Conservation (phyloP, 2,797 vertebrate species). For the Danio albolineatus region DNA sequence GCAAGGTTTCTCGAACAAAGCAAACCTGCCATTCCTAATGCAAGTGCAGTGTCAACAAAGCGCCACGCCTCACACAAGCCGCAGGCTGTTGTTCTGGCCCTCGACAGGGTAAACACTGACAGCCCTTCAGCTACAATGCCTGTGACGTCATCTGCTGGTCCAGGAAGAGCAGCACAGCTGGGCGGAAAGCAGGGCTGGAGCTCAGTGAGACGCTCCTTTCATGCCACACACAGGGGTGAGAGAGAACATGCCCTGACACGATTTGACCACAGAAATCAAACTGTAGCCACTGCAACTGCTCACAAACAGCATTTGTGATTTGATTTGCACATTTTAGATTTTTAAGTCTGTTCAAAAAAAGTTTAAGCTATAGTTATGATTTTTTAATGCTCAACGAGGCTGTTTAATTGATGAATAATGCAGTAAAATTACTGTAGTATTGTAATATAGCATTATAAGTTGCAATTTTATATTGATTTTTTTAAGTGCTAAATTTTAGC, state of each 20-base stretch:
- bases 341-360: not conserved
- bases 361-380: not conserved
- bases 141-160: conserved; percentile 76
- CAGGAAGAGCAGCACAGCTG: conserved; percentile 68
- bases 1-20: conserved; percentile 85
- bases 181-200: conserved; percentile 71
- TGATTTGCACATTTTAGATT: not conserved
- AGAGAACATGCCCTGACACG: conserved; percentile 41
- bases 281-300: not conserved
- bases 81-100: conserved; percentile 84
- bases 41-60: conserved; percentile 74
- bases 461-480: no score
- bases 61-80: conserved; percentile 73
- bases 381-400: not conserved
- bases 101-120: conserved; percentile 82
- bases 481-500: not conserved
- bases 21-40: conserved; percentile 77
- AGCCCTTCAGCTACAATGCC: conserved; percentile 69
- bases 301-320: not conserved
- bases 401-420: not conserved
- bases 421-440: not conserved
- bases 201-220: conserved; percentile 82
- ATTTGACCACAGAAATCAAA: not conserved
- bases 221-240: conserved; percentile 78
- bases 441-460: no score